A percentile compares a stretch with the other conserved stretches of the same genome.
Conservation (phyloP, 2,113 vertebrate species). For the Panthera tigris region DNA sequence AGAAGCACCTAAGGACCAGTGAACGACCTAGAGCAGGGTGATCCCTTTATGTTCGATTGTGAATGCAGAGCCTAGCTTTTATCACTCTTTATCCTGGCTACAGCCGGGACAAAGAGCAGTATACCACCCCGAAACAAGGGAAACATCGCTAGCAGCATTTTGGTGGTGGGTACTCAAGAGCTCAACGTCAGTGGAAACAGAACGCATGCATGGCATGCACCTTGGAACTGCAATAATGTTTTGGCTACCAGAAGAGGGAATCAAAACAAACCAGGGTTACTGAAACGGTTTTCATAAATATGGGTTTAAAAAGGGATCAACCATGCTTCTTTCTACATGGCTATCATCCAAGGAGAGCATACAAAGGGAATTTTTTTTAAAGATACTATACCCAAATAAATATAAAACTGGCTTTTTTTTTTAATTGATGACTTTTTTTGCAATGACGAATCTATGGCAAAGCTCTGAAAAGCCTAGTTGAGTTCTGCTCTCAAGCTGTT, state of each 20-base stretch:
- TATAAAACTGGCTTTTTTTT: not conserved
- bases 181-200: not conserved
- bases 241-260: not conserved
- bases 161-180: not conserved
- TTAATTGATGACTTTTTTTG: not conserved
- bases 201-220: not conserved
- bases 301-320: not conserved
- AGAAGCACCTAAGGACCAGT: not conserved
- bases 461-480: not conserved
- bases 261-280: not conserved
- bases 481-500: not conserved
- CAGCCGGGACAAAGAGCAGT: not conserved
- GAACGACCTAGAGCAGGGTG: not conserved
- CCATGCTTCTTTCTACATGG: not conserved
- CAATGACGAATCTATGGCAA: not conserved
- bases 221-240: not conserved
- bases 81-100: not conserved
- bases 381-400: not conserved
- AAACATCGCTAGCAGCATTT: not conserved
- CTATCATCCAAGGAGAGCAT: not conserved
- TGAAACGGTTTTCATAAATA: not conserved
- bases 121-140: too few species aligned
- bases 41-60: not conserved
- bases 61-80: not conserved
- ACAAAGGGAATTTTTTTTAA: not conserved